Evolutionary conservation across 2,113 vertebrate genomes (phyloP), one percentile per base, ranked within the genome.

Genomic region (Colistium nudipinnis): DNA sequence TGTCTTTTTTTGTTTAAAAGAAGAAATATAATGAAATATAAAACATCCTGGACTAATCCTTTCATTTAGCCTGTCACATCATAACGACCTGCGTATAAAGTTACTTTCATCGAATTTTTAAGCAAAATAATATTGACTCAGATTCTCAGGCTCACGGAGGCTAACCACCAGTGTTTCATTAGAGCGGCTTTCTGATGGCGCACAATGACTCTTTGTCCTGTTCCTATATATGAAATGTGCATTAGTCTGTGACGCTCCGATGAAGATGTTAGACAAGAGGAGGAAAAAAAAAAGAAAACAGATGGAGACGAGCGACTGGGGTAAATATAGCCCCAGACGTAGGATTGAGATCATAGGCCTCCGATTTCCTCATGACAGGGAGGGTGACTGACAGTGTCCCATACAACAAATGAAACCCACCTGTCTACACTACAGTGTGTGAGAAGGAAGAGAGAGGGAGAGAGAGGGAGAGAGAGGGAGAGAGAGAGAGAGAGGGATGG

Each of bases 351-450:
- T 88, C 86, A 90, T 80, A 70, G 71, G 79, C 80, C 41, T 71
- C 74, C 61, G 66, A 83, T 88, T 88, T 89, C 76, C 61, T 13
- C 56, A 61, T 68, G 85, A 82, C 78, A 84, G 70, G n/a, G 60
- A 72, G 54, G 74, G 67, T 81, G 87, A 87, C 79, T 81, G 87
- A 84, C 82, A 54, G 73, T 49, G 81, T 87, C 81, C 49, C 44
- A 83, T 51, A 53, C 59, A 47, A 70, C 68, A 85, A 85, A 89
- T 90, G 45, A 78, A 78, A 86, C 70, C 83, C 87, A 86, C 80
- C 78, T 90, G 85, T 65, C 68, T 56, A 2, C 27, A 27, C 68
- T 74, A 30, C 76, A 22, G 62, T 27, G 60, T 13, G 49, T 19
- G 19, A 13, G 14, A 43, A 20, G 48, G 22, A 53, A 43, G 47